Evolutionary conservation across 2,888 invertebrate genomes (phyloP), one percentile per base, ranked within the genome.

Genomic region (Nymphalis polychloros): DNA sequence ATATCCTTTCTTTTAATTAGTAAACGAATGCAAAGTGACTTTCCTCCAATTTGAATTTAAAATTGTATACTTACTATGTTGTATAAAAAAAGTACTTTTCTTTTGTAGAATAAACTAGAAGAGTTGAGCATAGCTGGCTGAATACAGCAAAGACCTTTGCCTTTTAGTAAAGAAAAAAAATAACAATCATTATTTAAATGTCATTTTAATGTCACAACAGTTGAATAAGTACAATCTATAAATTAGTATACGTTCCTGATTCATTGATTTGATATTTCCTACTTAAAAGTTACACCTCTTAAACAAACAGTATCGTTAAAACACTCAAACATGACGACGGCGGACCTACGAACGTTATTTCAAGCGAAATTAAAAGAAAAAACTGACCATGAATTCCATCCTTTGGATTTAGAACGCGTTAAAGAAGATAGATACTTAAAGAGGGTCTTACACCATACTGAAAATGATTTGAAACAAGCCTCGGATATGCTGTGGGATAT

Each of bases 401-500:
- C 94, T 1, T 90, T 90, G 48, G 97, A 97, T 84, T 85, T 96
- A 48, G 93, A 94, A 62, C 93, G 95, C 71, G 87, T 95, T n/a
- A 94, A 94, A 79, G 94, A 92, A 64, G 95, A 96, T 81, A 89
- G 93, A 50, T 97, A 96, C 94, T 80, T 97, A 46, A 88, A 88
- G 76, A 89, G 96, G 64, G 97, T 96, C 79, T 85, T 97, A 48
- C 93, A 95, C 75, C 96, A 96, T 82, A 91, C 94, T 73, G 96
- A 96, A 68, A 88, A 93, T 68, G 94, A 96, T 77, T 84, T 95
- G 72, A 94, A 95, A 70, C 71, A 72, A 23, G 93, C 97, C 0
- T 84, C 95, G 8, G 93, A 93, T 59, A 96, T 97, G 94, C 87
- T 97, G 13, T 96, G 96, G 94, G 95, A 95, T 1, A 94, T 96